A percentile compares a stretch with the other conserved stretches of the same genome.
phyloP scores from a whole-genome alignment of 1,140 invertebrate species.

The Aphaenogaster rudis region DNA sequence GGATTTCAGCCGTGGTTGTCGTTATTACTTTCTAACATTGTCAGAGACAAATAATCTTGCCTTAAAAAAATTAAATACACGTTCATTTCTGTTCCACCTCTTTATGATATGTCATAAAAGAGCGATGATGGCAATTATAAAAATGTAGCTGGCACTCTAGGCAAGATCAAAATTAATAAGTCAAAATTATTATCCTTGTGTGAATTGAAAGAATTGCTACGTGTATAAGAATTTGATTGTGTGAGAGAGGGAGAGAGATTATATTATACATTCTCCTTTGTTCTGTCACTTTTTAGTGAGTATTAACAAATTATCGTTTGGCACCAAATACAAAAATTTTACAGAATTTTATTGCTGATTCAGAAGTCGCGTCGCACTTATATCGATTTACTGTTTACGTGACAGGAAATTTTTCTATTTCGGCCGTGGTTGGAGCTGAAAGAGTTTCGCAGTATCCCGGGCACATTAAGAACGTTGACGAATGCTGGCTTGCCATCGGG shows the following conservation, averaged over 20 bases:
- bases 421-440: not conserved
- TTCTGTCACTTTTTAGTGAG: not conserved
- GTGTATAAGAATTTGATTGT: not conserved
- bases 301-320: not conserved
- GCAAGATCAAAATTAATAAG: not conserved
- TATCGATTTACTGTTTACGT: slow-evolving; percentile 33
- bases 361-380: slow-evolving; percentile 8
- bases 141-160: not conserved
- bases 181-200: not conserved
- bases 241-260: not conserved
- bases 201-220: slow-evolving; percentile 1
- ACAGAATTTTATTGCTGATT: not conserved
- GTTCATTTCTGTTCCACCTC: not conserved
- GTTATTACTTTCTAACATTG: slow-evolving; percentile 42
- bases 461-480: slow-evolving; percentile 38
- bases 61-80: not conserved
- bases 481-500: not conserved
- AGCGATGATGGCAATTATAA: not conserved
- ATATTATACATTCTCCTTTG: not conserved
- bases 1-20: not conserved
- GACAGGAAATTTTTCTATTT: slow-evolving; percentile 25
- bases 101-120: not conserved
- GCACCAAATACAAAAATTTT: slow-evolving; percentile 7
- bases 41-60: slow-evolving; percentile 25
- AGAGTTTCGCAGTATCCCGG: slow-evolving; percentile 6